Percentiles rank a stretch among this genome's conserved stretches.
These are phyloP conservation scores for Drosophila malerkotliana DNA, from an alignment of 1,140 invertebrate species.

Conservation along the genomic window DNA sequence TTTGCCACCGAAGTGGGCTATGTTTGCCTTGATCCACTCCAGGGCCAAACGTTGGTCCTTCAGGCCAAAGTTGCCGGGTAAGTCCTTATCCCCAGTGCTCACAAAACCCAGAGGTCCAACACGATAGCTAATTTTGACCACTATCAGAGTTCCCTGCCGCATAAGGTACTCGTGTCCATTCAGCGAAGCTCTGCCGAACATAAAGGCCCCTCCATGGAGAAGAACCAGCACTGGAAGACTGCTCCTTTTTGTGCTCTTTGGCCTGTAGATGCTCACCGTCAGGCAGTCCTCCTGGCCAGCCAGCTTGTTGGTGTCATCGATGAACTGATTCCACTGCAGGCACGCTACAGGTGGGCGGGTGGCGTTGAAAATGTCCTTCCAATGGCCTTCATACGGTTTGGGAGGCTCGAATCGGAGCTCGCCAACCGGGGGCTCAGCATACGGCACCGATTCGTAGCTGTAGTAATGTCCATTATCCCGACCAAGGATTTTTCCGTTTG, in stretches of 20 bases:
- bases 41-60: slow-evolving; percentile 71
- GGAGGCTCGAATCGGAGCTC: slow-evolving; percentile 81
- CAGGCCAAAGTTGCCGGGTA: slow-evolving; percentile 70
- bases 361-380: slow-evolving; percentile 49
- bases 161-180: slow-evolving; percentile 86
- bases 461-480: slow-evolving; percentile 84
- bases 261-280: slow-evolving; percentile 81
- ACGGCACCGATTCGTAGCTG: slow-evolving; percentile 84
- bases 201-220: slow-evolving; percentile 85
- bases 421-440: slow-evolving; percentile 84
- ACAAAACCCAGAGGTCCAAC: slow-evolving; percentile 85
- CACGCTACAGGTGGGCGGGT: slow-evolving; percentile 35
- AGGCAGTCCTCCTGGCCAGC: slow-evolving; percentile 82
- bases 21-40: slow-evolving; percentile 52
- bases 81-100: slow-evolving; percentile 65
- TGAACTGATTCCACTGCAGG: slow-evolving; percentile 63
- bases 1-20: slow-evolving; percentile 88
- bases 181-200: slow-evolving; percentile 82
- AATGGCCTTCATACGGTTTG: slow-evolving; percentile 34
- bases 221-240: slow-evolving; percentile 84
- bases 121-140: slow-evolving; percentile 87
- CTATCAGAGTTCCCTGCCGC: slow-evolving; percentile 85
- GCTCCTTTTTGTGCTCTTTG: slow-evolving; percentile 19
- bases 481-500: slow-evolving; percentile 83
- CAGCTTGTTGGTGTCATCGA: slow-evolving; percentile 17